phyloP scores from a whole-genome alignment of 2,797 vertebrate genomes.

The Myiotriccus ornatus region DNA sequence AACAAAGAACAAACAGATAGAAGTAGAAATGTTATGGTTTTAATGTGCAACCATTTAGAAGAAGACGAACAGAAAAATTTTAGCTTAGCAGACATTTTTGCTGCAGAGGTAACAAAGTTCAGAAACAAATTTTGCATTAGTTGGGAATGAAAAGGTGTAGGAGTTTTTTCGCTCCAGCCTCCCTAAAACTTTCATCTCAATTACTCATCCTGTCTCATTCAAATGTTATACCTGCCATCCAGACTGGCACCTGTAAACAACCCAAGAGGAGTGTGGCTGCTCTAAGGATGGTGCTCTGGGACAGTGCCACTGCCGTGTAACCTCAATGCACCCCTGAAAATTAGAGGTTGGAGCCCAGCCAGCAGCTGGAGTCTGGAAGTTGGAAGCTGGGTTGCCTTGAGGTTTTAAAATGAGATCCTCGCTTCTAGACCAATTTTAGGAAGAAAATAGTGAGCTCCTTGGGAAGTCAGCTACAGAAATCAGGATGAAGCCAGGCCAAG shows the following conservation, averaged over 20 bases:
- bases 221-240: neutral
- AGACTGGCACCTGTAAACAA: neutral
- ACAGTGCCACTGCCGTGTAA: neutral
- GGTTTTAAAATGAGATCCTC: neutral
- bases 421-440: neutral
- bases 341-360: neutral
- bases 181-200: neutral
- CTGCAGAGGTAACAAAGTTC: neutral
- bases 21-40: neutral
- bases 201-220: neutral
- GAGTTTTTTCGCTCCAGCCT: neutral
- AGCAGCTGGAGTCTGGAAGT: neutral
- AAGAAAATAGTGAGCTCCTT: neutral
- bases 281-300: neutral
- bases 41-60: neutral
- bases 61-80: neutral
- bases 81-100: neutral
- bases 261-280: neutral
- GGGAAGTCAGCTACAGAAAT: neutral
- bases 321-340: neutral
- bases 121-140: neutral
- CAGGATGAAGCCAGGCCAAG: neutral
- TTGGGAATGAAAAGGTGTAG: neutral
- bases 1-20: neutral
- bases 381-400: neutral